These are phyloP conservation scores for Dreissena rostriformis DNA, from an alignment of 1,140 invertebrate genomes.

Conservation along the genomic window DNA sequence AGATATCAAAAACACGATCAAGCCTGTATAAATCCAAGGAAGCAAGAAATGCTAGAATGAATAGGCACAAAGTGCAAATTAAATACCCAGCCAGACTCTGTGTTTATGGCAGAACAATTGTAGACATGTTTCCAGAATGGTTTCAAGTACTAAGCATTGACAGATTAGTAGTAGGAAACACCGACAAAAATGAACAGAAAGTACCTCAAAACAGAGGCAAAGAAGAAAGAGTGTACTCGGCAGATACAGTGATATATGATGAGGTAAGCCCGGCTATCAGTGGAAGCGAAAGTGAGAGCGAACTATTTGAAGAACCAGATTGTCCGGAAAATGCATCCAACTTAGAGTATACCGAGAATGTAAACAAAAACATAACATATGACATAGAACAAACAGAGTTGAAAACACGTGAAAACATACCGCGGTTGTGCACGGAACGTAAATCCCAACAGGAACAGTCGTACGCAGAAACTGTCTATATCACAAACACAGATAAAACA, in stretches of 20 bases:
- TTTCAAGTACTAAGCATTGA: background rate
- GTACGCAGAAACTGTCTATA: too few species aligned
- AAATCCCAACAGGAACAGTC: too few species aligned
- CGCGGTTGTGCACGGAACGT: background rate
- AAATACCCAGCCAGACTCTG: slow-evolving; percentile 6
- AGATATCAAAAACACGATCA: background rate
- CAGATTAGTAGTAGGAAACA: background rate
- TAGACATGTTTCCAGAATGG: slow-evolving; percentile 22
- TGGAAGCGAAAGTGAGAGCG: background rate
- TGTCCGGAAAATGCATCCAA: background rate
- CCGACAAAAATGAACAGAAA: background rate
- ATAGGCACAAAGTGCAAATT: slow-evolving; percentile 17
- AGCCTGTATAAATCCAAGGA: background rate
- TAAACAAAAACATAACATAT: background rate
- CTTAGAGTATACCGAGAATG: background rate
- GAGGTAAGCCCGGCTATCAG: background rate
- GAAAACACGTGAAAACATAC: background rate
- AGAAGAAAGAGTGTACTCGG: background rate
- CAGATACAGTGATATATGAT: background rate
- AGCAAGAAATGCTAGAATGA: background rate
- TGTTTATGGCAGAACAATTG: background rate
- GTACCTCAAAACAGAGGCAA: background rate
- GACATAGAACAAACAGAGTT: background rate
- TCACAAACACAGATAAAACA: too few species aligned
- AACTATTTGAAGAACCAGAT: too few species aligned